Percentiles rank a stretch among this genome's conserved stretches.
These are phyloP conservation scores for Chionis minor DNA, from an alignment of 2,113 vertebrate genomes.

Conservation along the genomic window DNA sequence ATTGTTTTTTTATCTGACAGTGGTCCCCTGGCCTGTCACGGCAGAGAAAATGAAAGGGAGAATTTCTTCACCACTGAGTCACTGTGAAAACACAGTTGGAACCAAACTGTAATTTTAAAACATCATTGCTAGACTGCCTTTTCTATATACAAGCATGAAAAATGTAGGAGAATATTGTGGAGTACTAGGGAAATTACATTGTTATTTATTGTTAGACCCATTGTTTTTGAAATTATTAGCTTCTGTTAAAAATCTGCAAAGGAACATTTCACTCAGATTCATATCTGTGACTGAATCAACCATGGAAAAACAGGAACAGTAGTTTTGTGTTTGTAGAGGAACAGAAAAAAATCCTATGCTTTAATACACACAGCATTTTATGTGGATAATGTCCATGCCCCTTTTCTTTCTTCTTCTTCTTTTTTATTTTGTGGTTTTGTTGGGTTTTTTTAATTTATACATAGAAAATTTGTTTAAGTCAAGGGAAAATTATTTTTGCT, in stretches of 20 bases:
- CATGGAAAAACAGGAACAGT: neutral
- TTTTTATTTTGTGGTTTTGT: no score
- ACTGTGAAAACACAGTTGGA: neutral
- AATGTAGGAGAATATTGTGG: neutral
- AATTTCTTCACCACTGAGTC: neutral
- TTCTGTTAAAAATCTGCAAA: neutral
- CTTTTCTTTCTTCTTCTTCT: neutral
- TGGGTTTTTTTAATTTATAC: no score
- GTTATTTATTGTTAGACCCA: neutral
- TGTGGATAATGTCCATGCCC: accelerated
- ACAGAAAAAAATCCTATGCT: neutral
- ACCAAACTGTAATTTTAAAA: neutral
- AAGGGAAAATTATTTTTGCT: neutral
- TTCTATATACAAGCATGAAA: neutral
- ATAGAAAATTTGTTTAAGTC: neutral
- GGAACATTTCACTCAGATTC: neutral
- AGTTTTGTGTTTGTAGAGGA: neutral
- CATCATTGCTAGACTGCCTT: neutral
- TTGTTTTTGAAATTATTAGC: neutral
- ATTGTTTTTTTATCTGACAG: neutral
- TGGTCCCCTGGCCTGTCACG: neutral
- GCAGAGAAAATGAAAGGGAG: neutral
- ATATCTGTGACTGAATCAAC: neutral
- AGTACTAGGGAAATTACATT: neutral
- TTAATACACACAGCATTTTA: neutral